phyloP scores from a whole-genome alignment of 2,113 vertebrate genomes.

The Zosterops japonicus region DNA sequence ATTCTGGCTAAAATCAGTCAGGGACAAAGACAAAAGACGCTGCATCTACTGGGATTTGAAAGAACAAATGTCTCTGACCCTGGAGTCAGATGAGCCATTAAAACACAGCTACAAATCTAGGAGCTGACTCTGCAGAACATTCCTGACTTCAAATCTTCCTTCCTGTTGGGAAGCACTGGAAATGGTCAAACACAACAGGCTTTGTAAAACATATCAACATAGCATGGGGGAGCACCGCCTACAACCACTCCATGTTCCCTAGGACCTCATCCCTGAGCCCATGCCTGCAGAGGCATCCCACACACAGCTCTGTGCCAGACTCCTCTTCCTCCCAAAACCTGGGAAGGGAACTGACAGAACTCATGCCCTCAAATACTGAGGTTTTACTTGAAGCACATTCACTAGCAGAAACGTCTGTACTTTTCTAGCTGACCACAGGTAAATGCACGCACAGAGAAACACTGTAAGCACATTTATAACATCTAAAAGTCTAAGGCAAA shows the following conservation, averaged over 20 bases:
- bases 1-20: neutral
- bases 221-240: neutral
- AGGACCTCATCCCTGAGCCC: neutral
- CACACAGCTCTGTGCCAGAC: neutral
- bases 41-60: neutral
- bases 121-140: neutral
- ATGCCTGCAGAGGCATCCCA: neutral
- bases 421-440: neutral
- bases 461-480: neutral
- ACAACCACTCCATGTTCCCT: no score
- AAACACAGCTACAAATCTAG: neutral
- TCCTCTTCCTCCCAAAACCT: neutral
- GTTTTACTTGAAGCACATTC: neutral
- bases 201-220: neutral
- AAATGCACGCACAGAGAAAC: neutral
- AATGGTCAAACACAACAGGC: neutral
- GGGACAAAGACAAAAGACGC: neutral
- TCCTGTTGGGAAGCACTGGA: neutral
- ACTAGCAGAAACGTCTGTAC: neutral
- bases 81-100: neutral
- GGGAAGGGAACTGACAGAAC: neutral
- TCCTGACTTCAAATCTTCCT: neutral
- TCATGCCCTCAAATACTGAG: fast-evolving
- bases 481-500: neutral
- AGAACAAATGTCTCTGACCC: neutral